Percentiles rank a stretch among this genome's conserved stretches.
Evolutionary conservation across 2,888 invertebrate genomes (phyloP).

Genomic region (Endomychus coccineus): DNA sequence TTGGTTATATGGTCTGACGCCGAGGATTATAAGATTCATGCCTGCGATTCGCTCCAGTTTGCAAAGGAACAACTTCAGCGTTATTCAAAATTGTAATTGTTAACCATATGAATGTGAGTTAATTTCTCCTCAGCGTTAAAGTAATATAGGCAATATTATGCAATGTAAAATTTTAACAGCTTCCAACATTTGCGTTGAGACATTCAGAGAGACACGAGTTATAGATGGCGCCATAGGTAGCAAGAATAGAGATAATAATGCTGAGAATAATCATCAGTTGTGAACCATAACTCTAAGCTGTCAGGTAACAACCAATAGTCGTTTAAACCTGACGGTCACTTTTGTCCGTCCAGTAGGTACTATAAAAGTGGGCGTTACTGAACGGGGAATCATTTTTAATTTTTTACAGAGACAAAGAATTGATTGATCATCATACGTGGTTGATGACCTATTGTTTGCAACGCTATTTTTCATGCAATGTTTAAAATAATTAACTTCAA

Average conservation of each 20-base stretch:
- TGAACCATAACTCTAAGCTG: conserved; percentile 28
- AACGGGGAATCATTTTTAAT: conserved; percentile 34
- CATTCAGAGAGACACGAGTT: conserved; percentile 8
- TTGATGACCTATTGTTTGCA: conserved; percentile 34
- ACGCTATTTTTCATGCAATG: conserved; percentile 15
- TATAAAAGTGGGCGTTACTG: conserved; percentile 33
- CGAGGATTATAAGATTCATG: too few species aligned
- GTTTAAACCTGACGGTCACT: conserved; percentile 26
- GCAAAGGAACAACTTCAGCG: too few species aligned
- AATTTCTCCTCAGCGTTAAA: too few species aligned
- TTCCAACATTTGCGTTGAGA: too few species aligned
- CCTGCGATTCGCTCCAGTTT: too few species aligned
- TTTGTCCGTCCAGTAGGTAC: conserved; percentile 26
- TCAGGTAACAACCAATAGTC: conserved; percentile 31
- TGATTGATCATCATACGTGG: conserved; percentile 32
- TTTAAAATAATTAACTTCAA: too few species aligned
- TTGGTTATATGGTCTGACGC: too few species aligned
- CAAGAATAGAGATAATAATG: conserved; percentile 14
- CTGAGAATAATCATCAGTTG: conserved; percentile 15
- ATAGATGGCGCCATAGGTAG: conserved; percentile 17
- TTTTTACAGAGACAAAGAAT: conserved; percentile 36
- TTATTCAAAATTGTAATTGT: too few species aligned
- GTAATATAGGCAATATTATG: too few species aligned
- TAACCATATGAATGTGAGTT: too few species aligned
- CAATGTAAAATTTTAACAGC: too few species aligned